Evolutionary conservation across 1,140 invertebrate species (phyloP), one percentile per base, ranked within the genome.

Genomic region (Ceratoteleas bidentatus): DNA sequence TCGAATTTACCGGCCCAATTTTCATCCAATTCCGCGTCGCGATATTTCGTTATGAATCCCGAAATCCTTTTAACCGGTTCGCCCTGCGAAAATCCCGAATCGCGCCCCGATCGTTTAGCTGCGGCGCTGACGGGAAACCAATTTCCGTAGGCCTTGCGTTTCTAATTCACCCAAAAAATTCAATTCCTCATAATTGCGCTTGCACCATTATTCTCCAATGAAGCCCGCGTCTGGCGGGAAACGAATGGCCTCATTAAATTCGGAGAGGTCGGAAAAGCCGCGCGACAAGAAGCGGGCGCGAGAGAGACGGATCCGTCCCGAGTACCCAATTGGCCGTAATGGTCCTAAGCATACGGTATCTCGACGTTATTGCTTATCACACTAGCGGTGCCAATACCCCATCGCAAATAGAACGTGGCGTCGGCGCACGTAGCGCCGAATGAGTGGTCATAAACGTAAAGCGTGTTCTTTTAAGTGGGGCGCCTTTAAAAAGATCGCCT

Each of bases 391-490:
- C 65, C 50, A n/a, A n/a, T 68, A 69, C 65, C 68, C 61, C 69
- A 49, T 75, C 65, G 72, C 54, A 85, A 87, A 90, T 90, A 80
- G 85, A 58, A 57, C 84, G 72, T 77, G 73, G 84, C 75, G 69
- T 61, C 69, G 70, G 74, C 77, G 85, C 86, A 86, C 86, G 84
- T 87, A 76, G 74, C 76, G 70, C 57, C 80, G 90, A 90, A 90
- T 87, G 88, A 91, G 88, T 87, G 87, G 85, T 88, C 84, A 91
- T 91, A 91, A 91, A 91, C 90, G 88, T 91, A 91, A 91, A 91
- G 85, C 88, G 87, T 90, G 90, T 91, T 91, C 88, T 89, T 90
- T 90, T 91, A 91, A 91, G 89, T 88, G 89, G 88, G 86, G 84
- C 85, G 87, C 87, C 85, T 90, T 91, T 90, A 90, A 90, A 91